Base-by-base conservation (phyloP, 23 tunicate species). In the Ciona savignyi region DNA sequence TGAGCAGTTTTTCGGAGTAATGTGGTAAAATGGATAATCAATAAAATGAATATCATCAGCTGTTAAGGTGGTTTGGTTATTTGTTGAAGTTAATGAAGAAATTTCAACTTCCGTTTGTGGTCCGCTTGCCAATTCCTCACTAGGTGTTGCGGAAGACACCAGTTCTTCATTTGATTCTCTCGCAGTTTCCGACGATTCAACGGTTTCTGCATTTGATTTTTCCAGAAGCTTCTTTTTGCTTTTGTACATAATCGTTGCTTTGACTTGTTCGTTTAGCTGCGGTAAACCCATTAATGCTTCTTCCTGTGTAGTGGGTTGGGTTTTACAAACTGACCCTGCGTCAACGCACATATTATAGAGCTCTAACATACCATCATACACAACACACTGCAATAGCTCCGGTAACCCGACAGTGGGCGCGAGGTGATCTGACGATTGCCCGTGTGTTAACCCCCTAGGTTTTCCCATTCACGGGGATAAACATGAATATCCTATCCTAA, bases 241-340 rank as follows among this genome's bases (percentile, higher is more conserved):
- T 77, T 81, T 79, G 30, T 78, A 85, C 2, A 60, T 49, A 51
- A 51, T 68, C 6, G 92, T 81, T 22, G 85, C 81, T 25, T 60
- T 61, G 29, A 80, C 73, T 68, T 86, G 85, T 1, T 70, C 65
- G 23, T 31, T 30, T 1, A 86, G 67, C 42, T 35, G 68, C 29
- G 85, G 85, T 35, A 35, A 56, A 6, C 29, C 63, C 77, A 65
- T 51, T 0, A 86, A 27, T 33, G 60, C 25, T 35, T 74, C 77
- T 70, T 86, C 93, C 93, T 86, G 80, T 19, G 4, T 4, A 62
- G 61, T 11, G n/a, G n/a, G n/a, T n/a, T n/a, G n/a, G n/a, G n/a
- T n/a, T n/a, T n/a, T n/a, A n/a, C n/a, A n/a, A n/a, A n/a, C n/a
- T n/a, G n/a, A n/a, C n/a, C n/a, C n/a, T n/a, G n/a, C n/a, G n/a